phyloP scores from a whole-genome alignment of 1,140 invertebrate genomes.

The Laupala kohalensis region DNA sequence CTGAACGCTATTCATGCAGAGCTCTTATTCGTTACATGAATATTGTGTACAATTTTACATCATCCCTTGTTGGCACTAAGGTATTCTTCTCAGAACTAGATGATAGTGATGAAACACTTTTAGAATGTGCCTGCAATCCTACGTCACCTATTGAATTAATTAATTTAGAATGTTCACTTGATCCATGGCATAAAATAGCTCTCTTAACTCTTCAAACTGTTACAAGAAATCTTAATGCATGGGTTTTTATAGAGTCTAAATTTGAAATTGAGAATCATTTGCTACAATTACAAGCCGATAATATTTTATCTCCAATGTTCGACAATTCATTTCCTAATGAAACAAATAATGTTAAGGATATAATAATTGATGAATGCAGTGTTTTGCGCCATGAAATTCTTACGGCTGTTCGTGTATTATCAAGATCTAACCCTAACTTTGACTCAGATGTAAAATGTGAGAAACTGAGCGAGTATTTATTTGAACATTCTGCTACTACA shows the following conservation, averaged over 20 bases:
- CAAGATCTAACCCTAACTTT: neutral
- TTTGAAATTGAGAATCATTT: neutral
- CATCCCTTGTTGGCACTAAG: neutral
- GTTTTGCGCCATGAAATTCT: neutral
- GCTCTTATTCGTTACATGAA: neutral
- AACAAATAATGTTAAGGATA: neutral
- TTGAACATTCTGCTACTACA: neutral
- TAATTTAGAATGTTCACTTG: neutral
- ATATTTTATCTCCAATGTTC: neutral
- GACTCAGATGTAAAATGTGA: neutral
- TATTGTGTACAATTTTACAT: neutral
- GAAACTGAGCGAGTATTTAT: neutral
- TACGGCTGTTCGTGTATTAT: neutral
- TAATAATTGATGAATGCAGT: neutral
- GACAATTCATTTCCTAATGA: neutral
- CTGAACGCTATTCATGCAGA: neutral
- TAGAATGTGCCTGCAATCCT: neutral
- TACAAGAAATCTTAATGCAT: neutral
- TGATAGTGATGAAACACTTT: neutral
- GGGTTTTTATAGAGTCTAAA: neutral
- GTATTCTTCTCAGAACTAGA: neutral
- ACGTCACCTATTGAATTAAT: neutral
- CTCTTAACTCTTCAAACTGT: neutral
- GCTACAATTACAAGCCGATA: neutral
- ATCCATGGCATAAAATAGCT: neutral